Base-by-base conservation (phyloP, 1,140 invertebrate genomes). In the Helicoverpa armigera region DNA sequence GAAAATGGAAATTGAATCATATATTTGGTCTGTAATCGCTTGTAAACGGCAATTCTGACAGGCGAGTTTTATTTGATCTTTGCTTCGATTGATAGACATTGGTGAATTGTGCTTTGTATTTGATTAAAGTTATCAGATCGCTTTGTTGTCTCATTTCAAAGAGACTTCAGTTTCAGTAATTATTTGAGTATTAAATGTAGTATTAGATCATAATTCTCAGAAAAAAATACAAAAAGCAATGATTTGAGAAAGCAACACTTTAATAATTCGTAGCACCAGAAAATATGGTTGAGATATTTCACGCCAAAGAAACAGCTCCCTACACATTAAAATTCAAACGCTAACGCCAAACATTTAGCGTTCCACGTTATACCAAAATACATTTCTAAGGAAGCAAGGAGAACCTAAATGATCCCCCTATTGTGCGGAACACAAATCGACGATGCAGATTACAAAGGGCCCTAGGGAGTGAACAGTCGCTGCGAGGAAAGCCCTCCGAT, bases 391-490 rank as follows among this genome's bases (percentile, higher is more conserved):
- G 50, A 35, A 69, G 65, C 5, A 67, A 60, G 70, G 48, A 72
- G 69, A 53, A 73, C 67, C 81, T 79, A 82, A 82, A 82, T 73
- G 81, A 79, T 78, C 76, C 80, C 67, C 56, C 76, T 75, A 82
- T 82, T 82, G 81, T 79, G 61, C 69, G 50, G 80, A 61, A 79
- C 61, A 82, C 81, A 79, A 82, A 79, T 82, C 81, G 81, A 75
- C 69, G 76, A 82, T 82, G 81, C 75, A 82, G 75, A 82, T 79
- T 82, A 82, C 81, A 74, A 63, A 78, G 51, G 60, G 31, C 75
- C 63, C 75, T 54, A 65, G 35, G 75, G 75, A 67, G 75, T 67
- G 75, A 78, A 78, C 75, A 78, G 75, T 67, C 51, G 75, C 51
- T 63, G 61, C 58, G 69, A 56, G 76, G 80, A 78, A 77, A 69